These are phyloP conservation scores for Aleiodes testaceus DNA, from an alignment of 2,888 invertebrate genomes.

Conservation along the genomic window DNA sequence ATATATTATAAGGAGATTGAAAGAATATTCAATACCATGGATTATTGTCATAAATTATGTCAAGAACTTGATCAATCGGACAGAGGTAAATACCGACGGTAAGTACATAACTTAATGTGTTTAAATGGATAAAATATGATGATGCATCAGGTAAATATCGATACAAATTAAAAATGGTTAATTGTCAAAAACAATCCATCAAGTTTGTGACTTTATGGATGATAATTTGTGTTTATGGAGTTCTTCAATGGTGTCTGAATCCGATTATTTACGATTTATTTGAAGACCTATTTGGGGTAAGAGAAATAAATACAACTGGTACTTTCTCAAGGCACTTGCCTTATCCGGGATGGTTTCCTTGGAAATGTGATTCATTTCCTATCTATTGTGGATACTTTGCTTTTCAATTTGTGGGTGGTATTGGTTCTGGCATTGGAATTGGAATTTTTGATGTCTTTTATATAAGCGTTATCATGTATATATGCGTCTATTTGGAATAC, in stretches of 20 bases:
- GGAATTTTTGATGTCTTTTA: conserved; percentile 54
- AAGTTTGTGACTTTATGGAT: conserved; percentile 52
- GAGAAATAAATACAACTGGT: conserved; percentile 17
- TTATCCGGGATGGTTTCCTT: conserved; percentile 54
- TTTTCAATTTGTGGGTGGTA: conserved; percentile 53
- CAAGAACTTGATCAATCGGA: conserved; percentile 46
- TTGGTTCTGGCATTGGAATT: conserved; percentile 54
- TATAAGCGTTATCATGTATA: conserved; percentile 52
- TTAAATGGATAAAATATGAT: conserved; percentile 5
- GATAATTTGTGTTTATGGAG: conserved; percentile 49
- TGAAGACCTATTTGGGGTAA: conserved; percentile 6
- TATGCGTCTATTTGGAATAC: conserved; percentile 54
- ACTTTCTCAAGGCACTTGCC: conserved; percentile 49
- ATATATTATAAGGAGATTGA: conserved; percentile 46
- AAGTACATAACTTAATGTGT: neutral
- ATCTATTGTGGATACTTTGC: conserved; percentile 52
- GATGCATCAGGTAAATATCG: conserved; percentile 20
- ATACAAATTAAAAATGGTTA: conserved; percentile 32
- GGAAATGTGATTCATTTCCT: conserved; percentile 44
- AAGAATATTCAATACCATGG: conserved; percentile 45
- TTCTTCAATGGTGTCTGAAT: conserved; percentile 57
- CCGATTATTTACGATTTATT: conserved; percentile 51
- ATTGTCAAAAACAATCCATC: conserved; percentile 39
- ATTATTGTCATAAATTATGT: conserved; percentile 54
- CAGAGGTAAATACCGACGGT: conserved; percentile 40